Base-by-base conservation (phyloP, 2,888 invertebrate genomes). In the Ormyrus rosae region DNA sequence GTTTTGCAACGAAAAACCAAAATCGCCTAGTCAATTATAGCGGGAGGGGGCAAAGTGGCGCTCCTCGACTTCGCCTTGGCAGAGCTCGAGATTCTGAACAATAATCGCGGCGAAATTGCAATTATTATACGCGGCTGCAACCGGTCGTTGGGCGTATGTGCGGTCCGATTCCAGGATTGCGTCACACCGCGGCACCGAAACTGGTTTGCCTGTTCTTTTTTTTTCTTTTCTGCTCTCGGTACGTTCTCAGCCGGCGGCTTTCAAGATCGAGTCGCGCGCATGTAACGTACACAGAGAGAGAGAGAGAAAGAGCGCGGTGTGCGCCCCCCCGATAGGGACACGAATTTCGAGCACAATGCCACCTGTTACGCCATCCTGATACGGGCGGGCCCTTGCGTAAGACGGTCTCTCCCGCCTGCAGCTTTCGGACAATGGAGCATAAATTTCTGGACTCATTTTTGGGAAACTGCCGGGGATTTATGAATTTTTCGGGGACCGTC, bases 101-200 rank as follows among this genome's bases (percentile, higher is more conserved):
- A 69, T 76, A 56, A 79, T 81, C 67, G 78, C 70, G 76, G 76
- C 78, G 81, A 61, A 74, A 70, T 81, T 74, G 78, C 70, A 71
- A 80, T 80, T 80, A 80, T 80, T 80, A 80, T 78, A 81, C 70
- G 80, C 81, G 76, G 2, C 76, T 71, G 75, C 78, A 71, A 77
- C 68, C 68, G 78, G 64, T 50, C 82, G 81, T 79, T 78, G 65
- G 82, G 74, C 81, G 80, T 76, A 77, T 78, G 78, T 65, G 58
- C 78, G 80, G 78, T 80, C 63, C 82, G 82, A 82, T 83, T 83
- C 83, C 81, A 75, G 61, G 13, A 74, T 80, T 80, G 80, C 80
- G 53, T 65, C 75, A 80, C 80, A 34, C 19, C 9, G 64, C 9
- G 65, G 13, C 73, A 9, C 56, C 58, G n/a, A 65, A 78, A 78